phyloP scores from a whole-genome alignment of 2,888 invertebrate genomes.

The Lochmaea crataegi region DNA sequence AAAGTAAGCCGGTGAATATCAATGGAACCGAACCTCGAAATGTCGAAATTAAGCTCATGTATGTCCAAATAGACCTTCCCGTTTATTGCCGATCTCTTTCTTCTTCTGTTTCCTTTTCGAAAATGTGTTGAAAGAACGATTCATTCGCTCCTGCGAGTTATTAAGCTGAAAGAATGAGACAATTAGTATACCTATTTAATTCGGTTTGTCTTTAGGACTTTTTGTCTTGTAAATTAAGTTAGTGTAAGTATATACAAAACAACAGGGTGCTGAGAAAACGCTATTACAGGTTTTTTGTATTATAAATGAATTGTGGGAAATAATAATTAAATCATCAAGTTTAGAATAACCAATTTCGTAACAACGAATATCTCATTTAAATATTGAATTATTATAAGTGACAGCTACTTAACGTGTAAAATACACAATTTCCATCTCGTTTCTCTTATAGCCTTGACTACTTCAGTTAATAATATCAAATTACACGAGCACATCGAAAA shows the following conservation, averaged over 20 bases:
- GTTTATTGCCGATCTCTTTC: conserved; percentile 10
- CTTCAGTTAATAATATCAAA: conserved; percentile 1
- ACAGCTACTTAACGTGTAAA: background rate
- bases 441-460: background rate
- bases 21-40: conserved; percentile 52
- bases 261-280: too few relatives aligned
- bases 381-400: background rate
- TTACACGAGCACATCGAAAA: background rate
- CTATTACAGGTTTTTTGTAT: too few relatives aligned
- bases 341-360: background rate
- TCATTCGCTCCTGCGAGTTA: conserved; percentile 25
- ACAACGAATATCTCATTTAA: background rate
- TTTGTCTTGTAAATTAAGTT: conserved; percentile 2
- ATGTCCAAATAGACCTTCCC: conserved; percentile 19
- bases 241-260: too few relatives aligned
- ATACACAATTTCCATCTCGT: background rate
- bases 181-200: conserved; percentile 30
- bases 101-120: conserved; percentile 14
- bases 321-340: too few relatives aligned
- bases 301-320: too few relatives aligned
- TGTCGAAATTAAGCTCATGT: conserved; percentile 30
- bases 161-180: conserved; percentile 28
- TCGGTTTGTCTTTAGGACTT: conserved; percentile 11
- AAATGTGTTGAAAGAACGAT: conserved; percentile 28
- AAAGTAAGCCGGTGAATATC: conserved; percentile 55